Evolutionary conservation across 2,888 invertebrate species (phyloP).

Genomic region (Camponotus fellah): DNA sequence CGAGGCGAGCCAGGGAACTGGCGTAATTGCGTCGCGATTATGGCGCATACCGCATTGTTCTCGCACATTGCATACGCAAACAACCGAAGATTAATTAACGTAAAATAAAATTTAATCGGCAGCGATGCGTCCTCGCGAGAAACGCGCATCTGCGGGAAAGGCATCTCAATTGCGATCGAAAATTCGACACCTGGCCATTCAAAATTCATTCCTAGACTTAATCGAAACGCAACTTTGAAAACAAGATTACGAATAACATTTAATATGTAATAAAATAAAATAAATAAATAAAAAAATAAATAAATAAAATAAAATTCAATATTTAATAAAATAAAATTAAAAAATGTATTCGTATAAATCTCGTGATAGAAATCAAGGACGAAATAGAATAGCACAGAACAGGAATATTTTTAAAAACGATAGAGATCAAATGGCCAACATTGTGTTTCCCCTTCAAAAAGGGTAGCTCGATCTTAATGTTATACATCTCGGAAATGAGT

Average conservation of each 20-base stretch:
- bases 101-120: slow-evolving; percentile 27
- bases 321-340: background rate
- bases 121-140: slow-evolving; percentile 10
- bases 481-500: slow-evolving; percentile 8
- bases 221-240: background rate
- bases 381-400: background rate
- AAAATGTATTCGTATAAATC: background rate
- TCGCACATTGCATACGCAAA: slow-evolving; percentile 42
- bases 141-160: background rate
- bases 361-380: background rate
- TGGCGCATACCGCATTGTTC: slow-evolving; percentile 47
- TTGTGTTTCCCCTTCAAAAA: background rate
- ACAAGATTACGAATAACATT: background rate
- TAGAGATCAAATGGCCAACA: background rate
- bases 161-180: background rate
- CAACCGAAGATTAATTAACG: slow-evolving; percentile 53
- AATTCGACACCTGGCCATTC: background rate
- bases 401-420: background rate
- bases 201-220: too few relatives aligned
- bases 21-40: slow-evolving; percentile 53
- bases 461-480: background rate
- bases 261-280: background rate
- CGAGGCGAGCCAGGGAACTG: slow-evolving; percentile 38
- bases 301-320: background rate
- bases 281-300: too few relatives aligned